These are phyloP conservation scores for Ptiloglossa arizonensis DNA, from an alignment of 1,140 invertebrate species.

Conservation along the genomic window DNA sequence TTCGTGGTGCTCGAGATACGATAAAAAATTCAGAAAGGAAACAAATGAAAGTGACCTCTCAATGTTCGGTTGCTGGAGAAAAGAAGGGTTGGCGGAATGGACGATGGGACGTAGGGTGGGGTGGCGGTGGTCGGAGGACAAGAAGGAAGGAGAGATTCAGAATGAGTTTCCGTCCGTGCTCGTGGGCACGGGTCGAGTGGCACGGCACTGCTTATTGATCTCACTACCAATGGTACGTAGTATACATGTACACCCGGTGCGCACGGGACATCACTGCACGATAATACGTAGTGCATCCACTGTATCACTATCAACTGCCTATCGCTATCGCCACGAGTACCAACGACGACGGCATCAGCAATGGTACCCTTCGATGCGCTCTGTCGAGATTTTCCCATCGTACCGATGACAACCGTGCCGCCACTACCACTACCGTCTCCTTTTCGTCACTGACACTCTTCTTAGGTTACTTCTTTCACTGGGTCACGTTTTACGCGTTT, in stretches of 20 bases:
- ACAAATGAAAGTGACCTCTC: constrained; percentile 11
- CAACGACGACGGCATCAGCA: constrained; percentile 19
- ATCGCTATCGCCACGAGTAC: constrained; percentile 37
- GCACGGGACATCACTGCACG: constrained; percentile 65
- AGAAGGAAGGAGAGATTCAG: constrained; percentile 24
- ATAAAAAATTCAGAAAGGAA: constrained; percentile 22
- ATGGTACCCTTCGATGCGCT: background rate
- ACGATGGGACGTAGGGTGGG: too few relatives aligned
- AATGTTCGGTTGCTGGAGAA: background rate
- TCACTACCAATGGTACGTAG: constrained; percentile 73
- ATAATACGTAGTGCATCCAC: constrained; percentile 55
- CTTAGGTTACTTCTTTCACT: background rate
- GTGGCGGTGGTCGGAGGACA: background rate
- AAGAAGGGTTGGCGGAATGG: background rate
- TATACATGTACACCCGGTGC: constrained; percentile 70
- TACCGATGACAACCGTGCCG: background rate
- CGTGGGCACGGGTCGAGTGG: constrained; percentile 65
- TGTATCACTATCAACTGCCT: constrained; percentile 23
- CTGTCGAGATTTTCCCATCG: background rate
- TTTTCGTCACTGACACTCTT: constrained; percentile 11
- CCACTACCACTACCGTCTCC: background rate
- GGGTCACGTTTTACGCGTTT: background rate
- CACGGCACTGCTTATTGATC: constrained; percentile 77
- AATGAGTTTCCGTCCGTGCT: constrained; percentile 47
- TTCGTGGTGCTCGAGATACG: background rate